phyloP scores from a whole-genome alignment of 1,140 invertebrate species.

The Venturia canescens region DNA sequence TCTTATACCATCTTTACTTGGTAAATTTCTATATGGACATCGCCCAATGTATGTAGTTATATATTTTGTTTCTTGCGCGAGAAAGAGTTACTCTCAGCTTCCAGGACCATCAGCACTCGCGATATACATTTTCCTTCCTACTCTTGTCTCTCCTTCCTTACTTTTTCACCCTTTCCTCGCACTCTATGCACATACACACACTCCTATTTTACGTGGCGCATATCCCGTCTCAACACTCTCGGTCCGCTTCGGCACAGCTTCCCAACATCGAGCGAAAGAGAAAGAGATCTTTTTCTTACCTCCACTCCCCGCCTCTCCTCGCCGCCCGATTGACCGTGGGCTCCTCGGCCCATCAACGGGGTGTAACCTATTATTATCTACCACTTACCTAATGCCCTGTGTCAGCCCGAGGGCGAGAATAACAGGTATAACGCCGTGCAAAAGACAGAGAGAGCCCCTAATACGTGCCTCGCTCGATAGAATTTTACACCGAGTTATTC shows the following conservation, averaged over 20 bases:
- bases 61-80: not conserved
- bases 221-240: conserved; percentile 53
- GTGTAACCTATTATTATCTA: conserved; percentile 78
- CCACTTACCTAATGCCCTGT: conserved; percentile 76
- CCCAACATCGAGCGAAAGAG: not conserved
- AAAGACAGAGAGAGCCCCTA: not conserved
- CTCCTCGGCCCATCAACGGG: conserved; percentile 68
- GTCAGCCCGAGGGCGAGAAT: conserved; percentile 72
- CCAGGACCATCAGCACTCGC: conserved; percentile 53
- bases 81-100: conserved; percentile 43
- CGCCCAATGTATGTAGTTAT: not conserved
- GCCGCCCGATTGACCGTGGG: not conserved
- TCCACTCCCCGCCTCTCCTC: no score
- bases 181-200: not conserved
- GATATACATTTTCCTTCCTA: conserved; percentile 33
- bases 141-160: conserved; percentile 25
- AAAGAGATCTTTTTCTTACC: not conserved
- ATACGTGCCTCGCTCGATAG: conserved; percentile 60
- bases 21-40: conserved; percentile 6
- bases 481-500: conserved; percentile 58
- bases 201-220: not conserved
- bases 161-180: conserved; percentile 37
- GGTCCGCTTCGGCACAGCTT: conserved; percentile 14
- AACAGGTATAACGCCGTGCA: conserved; percentile 55
- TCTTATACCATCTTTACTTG: conserved; percentile 35